phyloP scores from a whole-genome alignment of 1,140 invertebrate genomes.

The Colletes gigas region DNA sequence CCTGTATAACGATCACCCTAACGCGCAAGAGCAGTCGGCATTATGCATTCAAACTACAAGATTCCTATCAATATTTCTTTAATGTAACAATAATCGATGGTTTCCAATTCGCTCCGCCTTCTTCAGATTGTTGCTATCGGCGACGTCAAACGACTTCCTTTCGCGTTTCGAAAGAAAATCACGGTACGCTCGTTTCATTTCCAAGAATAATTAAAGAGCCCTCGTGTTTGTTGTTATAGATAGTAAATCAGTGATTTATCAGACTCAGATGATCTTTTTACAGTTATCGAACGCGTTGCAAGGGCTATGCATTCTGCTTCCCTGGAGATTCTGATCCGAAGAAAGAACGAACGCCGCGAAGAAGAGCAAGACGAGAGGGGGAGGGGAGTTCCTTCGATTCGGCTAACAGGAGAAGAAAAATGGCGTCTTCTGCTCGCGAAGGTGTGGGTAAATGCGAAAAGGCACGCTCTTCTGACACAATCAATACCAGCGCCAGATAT shows the following conservation, averaged over 20 bases:
- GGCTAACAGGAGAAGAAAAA: conserved; percentile 56
- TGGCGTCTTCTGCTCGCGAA: conserved; percentile 53
- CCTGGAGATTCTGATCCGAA: neutral
- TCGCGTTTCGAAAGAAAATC: neutral
- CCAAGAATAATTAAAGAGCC: neutral
- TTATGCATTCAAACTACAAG: too few species aligned
- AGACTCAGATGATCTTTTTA: neutral
- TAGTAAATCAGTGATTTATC: neutral
- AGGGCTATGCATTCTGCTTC: too few species aligned
- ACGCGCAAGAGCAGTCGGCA: too few species aligned
- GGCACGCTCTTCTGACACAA: conserved; percentile 52
- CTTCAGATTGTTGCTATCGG: too few species aligned
- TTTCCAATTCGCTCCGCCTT: too few species aligned
- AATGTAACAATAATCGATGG: too few species aligned
- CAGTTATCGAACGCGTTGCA: neutral
- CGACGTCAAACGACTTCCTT: neutral
- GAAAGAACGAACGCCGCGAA: neutral
- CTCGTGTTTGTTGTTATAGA: neutral
- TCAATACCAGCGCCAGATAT: conserved; percentile 58
- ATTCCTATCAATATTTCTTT: too few species aligned
- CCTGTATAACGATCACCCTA: too few species aligned
- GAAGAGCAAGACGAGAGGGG: conserved; percentile 8
- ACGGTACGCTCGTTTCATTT: neutral
- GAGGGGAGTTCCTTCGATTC: conserved; percentile 43
- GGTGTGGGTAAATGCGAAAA: conserved; percentile 55